A percentile compares a stretch with the other conserved stretches of the same genome.
These are phyloP conservation scores for Falco punctatus DNA, from an alignment of 2,113 vertebrate genomes.

Conservation along the genomic window DNA sequence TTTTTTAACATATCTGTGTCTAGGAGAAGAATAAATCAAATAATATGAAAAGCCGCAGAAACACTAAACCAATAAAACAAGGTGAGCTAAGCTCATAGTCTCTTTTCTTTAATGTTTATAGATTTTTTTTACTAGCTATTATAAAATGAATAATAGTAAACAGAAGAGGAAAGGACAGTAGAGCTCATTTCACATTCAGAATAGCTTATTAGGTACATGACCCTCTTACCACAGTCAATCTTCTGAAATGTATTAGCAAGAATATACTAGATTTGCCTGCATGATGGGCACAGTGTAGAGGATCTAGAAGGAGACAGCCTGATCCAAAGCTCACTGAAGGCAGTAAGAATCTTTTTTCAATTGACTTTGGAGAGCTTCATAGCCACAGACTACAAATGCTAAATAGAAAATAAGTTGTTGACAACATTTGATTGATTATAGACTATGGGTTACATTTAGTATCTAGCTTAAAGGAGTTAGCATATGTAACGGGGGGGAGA, in stretches of 20 bases:
- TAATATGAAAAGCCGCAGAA: constrained; percentile 83
- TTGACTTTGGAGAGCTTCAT: constrained; percentile 3
- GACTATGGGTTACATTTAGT: neutral
- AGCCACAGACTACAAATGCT: neutral
- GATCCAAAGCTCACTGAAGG: neutral
- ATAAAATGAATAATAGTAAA: constrained; percentile 45
- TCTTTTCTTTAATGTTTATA: constrained; percentile 58
- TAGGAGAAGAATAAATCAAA: constrained; percentile 87
- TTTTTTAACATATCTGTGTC: constrained; percentile 69
- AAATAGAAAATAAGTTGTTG: neutral
- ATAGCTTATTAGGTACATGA: constrained; percentile 15
- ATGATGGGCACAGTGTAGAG: neutral
- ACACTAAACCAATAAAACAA: constrained; percentile 84
- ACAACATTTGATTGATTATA: neutral
- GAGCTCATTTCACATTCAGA: constrained; percentile 43
- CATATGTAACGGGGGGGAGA: neutral
- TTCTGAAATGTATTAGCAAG: neutral
- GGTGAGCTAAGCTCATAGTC: constrained; percentile 75
- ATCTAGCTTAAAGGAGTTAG: neutral
- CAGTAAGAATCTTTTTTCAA: neutral
- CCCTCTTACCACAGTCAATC: neutral
- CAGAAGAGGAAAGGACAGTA: constrained; percentile 3
- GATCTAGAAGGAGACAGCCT: neutral
- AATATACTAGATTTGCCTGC: neutral
- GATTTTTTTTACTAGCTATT: constrained; percentile 31